Percentiles rank a stretch among this genome's conserved stretches.
Conservation (phyloP, 2,797 vertebrate genomes). For the Rhinophrynus dorsalis region DNA sequence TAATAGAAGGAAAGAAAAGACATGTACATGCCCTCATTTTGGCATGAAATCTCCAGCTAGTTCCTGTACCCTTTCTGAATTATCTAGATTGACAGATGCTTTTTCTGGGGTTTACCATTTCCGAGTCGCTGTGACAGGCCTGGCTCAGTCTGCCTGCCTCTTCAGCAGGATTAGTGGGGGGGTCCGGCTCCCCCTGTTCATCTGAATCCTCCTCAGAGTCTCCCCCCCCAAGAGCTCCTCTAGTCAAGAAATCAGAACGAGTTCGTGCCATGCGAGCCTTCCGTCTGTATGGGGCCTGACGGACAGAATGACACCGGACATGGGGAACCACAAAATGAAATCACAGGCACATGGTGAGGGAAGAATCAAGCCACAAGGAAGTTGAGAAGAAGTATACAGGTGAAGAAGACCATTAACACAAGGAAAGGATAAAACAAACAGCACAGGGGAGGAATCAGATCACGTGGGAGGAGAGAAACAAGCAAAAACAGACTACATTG, state of each 20-base stretch:
- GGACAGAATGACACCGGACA: slow-evolving; percentile 40
- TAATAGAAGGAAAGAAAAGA: too few relatives aligned
- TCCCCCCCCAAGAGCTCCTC: slow-evolving; percentile 83
- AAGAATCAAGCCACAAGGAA: not conserved
- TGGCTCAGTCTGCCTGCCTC: slow-evolving; percentile 73
- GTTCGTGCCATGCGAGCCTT: slow-evolving; percentile 98
- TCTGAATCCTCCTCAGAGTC: slow-evolving; percentile 91
- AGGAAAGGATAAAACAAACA: not conserved
- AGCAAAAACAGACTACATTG: too few relatives aligned
- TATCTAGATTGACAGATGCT: not conserved
- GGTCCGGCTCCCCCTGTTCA: slow-evolving; percentile 78
- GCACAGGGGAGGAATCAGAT: not conserved
- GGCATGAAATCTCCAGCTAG: too few relatives aligned
- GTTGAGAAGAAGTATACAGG: not conserved
- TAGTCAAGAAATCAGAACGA: slow-evolving; percentile 98
- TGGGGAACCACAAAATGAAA: slow-evolving; percentile 26
- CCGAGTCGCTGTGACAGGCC: slow-evolving; percentile 97
- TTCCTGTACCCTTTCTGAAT: not conserved
- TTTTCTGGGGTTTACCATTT: slow-evolving; percentile 85
- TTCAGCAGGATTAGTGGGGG: slow-evolving; percentile 75
- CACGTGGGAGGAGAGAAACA: not conserved
- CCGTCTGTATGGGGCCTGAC: slow-evolving; percentile 82
- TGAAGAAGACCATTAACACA: too few relatives aligned
- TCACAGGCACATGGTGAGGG: slow-evolving; percentile 16
- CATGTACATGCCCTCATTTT: too few relatives aligned